phyloP scores from a whole-genome alignment of 1,140 invertebrate genomes.

The Bombus confusus region DNA sequence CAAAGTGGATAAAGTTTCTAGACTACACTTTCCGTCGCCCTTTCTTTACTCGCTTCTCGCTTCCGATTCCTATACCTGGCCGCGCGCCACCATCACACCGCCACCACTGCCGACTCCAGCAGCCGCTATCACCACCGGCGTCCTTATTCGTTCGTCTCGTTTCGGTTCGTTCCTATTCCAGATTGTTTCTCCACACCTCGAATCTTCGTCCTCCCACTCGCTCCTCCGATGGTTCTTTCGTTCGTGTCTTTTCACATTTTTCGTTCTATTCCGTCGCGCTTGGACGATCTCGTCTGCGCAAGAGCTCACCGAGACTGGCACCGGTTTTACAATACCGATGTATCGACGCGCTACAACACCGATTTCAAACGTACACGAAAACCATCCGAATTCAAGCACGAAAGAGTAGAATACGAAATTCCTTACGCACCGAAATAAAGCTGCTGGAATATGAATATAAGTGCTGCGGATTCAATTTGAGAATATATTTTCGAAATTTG shows the following conservation, averaged over 20 bases:
- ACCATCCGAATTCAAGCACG: slow-evolving; percentile 25
- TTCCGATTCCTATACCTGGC: slow-evolving; percentile 69
- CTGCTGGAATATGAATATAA: slow-evolving; percentile 30
- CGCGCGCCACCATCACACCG: slow-evolving; percentile 44
- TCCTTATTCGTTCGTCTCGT: slow-evolving; percentile 48
- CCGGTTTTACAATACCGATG: neutral
- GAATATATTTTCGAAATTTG: slow-evolving; percentile 20
- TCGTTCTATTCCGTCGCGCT: neutral
- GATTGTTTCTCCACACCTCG: slow-evolving; percentile 68
- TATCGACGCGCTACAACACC: slow-evolving; percentile 36
- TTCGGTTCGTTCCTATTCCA: slow-evolving; percentile 59
- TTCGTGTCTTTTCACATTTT: neutral
- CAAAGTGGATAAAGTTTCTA: slow-evolving; percentile 77
- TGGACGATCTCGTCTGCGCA: no score
- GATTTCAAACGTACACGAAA: slow-evolving; percentile 39
- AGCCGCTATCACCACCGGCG: slow-evolving; percentile 34
- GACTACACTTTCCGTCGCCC: slow-evolving; percentile 69
- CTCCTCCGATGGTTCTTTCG: no score
- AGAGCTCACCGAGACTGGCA: no score
- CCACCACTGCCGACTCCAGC: slow-evolving; percentile 8
- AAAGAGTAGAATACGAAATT: slow-evolving; percentile 27
- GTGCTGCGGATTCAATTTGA: slow-evolving; percentile 51
- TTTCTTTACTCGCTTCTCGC: slow-evolving; percentile 69
- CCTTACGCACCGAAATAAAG: slow-evolving; percentile 14
- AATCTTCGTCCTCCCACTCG: slow-evolving; percentile 8